These are phyloP conservation scores for Solen grandis DNA, from an alignment of 1,140 invertebrate genomes.

Conservation along the genomic window DNA sequence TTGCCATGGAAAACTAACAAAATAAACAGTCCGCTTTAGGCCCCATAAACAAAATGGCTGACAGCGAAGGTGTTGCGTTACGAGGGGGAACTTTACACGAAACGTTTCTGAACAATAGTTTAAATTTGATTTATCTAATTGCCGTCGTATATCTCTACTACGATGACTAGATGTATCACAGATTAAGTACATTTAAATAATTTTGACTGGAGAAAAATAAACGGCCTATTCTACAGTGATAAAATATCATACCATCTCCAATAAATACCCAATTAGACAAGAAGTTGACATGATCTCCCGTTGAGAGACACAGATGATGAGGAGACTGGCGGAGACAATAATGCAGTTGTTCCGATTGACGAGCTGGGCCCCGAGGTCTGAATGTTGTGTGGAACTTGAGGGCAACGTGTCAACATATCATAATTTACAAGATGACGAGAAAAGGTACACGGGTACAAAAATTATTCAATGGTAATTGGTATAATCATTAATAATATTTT, in stretches of 20 bases:
- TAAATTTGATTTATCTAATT: slow-evolving; percentile 22
- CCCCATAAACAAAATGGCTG: slow-evolving; percentile 55
- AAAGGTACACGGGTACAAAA: too few species aligned
- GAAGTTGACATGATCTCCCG: background rate
- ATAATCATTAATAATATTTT: too few species aligned
- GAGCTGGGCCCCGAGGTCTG: too few species aligned
- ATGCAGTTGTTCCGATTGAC: background rate
- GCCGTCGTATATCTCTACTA: background rate
- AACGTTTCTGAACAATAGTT: background rate
- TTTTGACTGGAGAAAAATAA: background rate
- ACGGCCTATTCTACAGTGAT: background rate
- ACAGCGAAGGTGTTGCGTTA: slow-evolving; percentile 9
- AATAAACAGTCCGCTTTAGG: background rate
- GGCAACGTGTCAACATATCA: too few species aligned
- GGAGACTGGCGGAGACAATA: background rate
- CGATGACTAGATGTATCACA: background rate
- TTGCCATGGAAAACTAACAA: background rate
- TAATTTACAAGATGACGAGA: too few species aligned
- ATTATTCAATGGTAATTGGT: too few species aligned
- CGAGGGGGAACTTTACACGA: slow-evolving; percentile 23
- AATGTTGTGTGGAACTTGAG: too few species aligned
- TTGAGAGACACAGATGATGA: background rate
- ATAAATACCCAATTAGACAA: background rate
- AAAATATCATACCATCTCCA: background rate
- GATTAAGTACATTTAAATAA: slow-evolving; percentile 3